Evolutionary conservation across 2,797 vertebrate species (phyloP), one percentile per base, ranked within the genome.

Genomic region (Smutsia temminckii): DNA sequence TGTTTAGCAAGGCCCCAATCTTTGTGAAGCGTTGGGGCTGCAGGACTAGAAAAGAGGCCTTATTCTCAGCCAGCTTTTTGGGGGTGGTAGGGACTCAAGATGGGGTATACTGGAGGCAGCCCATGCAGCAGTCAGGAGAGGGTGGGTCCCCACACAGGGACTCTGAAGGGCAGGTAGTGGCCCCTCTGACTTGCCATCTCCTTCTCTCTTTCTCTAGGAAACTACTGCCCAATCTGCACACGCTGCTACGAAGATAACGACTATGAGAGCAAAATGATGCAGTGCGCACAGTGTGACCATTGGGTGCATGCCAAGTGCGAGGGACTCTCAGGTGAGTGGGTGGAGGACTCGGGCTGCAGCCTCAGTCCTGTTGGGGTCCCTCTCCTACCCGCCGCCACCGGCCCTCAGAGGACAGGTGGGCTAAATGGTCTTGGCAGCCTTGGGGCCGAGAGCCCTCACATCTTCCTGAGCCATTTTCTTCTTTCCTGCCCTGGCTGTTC

Each of bases 231-330:
- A 3, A 99, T 99, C 97, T 99, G 99, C 97, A 99, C 99, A 93
- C 99, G 99, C 97, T 99, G 99, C 98, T 99, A 99, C 32, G 99
- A 99, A 96, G 99, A 99, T 97, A 99, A 99, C 37, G 99, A 99
- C 98, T 99, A 99, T 0, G 99, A 99, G 83, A 99, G 99, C 98
- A 99, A 99, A 97, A 99, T 99, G 99, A 99, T 99, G 99, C 99
- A 99, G 96, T 99, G 99, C 53, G 99, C 99, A 9, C 99, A 99
- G 57, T 99, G 99, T 95, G 99, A 99, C 97, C 99, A 99, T 97
- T 99, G 99, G 99, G 99, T 99, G 49, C 99, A 99, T 29, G 99
- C 99, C 79, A 99, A 99, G 98, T 99, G 99, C 85, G 99, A 99
- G 97, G 99, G 99, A 64, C 98, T 99, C 95, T 99, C 99, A 95